These are phyloP conservation scores for Vulpes vulpes DNA, from an alignment of 2,113 vertebrate genomes.

Conservation along the genomic window DNA sequence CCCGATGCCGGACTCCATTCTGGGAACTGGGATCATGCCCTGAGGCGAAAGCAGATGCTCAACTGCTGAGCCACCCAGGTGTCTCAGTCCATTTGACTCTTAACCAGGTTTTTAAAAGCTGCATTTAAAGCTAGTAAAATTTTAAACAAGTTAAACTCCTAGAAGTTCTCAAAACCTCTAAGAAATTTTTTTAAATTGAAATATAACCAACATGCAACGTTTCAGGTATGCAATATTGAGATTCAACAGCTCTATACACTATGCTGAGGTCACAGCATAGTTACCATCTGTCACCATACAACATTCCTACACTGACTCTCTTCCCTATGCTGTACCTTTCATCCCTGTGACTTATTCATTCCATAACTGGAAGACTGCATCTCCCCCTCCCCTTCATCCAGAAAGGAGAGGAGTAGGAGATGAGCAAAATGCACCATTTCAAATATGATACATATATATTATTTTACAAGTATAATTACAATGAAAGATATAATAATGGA, in stretches of 20 bases:
- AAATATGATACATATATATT: neutral
- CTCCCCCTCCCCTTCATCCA: neutral
- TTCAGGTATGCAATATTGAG: neutral
- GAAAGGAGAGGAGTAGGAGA: neutral
- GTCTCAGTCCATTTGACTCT: neutral
- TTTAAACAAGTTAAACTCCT: conserved; percentile 15
- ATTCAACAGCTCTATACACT: neutral
- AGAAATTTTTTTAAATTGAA: neutral
- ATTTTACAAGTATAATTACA: neutral
- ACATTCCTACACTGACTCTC: neutral
- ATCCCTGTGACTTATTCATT: neutral
- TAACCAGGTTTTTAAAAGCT: neutral
- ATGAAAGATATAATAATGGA: neutral
- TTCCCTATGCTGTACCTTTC: neutral
- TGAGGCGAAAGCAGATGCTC: no score
- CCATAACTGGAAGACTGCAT: neutral
- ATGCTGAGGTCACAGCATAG: neutral
- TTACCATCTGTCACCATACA: neutral
- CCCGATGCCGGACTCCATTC: no score
- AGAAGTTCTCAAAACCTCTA: neutral
- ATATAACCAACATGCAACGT: neutral
- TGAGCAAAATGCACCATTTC: neutral
- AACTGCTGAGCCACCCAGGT: no score
- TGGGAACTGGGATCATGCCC: no score
- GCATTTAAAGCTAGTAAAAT: neutral